phyloP scores from a whole-genome alignment of 2,797 vertebrate species.

The Glyptemys insculpta region DNA sequence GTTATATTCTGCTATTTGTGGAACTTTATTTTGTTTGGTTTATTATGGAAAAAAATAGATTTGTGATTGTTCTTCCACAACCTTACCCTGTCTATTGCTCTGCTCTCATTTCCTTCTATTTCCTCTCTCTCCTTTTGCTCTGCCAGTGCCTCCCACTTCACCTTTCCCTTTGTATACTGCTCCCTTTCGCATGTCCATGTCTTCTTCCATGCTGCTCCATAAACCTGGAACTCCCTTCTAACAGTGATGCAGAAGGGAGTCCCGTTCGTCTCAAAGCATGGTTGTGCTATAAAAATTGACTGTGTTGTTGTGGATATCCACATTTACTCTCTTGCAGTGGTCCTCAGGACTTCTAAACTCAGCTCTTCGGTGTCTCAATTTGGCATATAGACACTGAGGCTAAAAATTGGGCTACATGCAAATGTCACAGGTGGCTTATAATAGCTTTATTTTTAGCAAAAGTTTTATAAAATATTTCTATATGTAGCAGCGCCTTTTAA shows the following conservation, averaged over 20 bases:
- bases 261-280: neutral
- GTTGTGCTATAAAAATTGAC: neutral
- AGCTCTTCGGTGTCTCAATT: neutral
- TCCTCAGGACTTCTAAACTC: neutral
- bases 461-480: accelerated
- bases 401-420: accelerated
- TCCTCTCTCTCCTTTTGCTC: neutral
- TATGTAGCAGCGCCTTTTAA: neutral
- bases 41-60: neutral
- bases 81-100: neutral
- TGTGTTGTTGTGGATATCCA: neutral
- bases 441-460: neutral
- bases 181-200: neutral
- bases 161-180: neutral
- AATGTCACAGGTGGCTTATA: neutral
- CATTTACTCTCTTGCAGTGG: neutral
- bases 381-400: neutral
- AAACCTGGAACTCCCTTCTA: neutral
- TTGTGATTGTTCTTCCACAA: neutral
- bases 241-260: neutral
- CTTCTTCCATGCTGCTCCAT: neutral
- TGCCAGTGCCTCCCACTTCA: neutral
- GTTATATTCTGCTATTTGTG: neutral
- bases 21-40: neutral
- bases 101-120: neutral